Conservation (phyloP, 2,113 vertebrate species). For the Parotia lawesii region DNA sequence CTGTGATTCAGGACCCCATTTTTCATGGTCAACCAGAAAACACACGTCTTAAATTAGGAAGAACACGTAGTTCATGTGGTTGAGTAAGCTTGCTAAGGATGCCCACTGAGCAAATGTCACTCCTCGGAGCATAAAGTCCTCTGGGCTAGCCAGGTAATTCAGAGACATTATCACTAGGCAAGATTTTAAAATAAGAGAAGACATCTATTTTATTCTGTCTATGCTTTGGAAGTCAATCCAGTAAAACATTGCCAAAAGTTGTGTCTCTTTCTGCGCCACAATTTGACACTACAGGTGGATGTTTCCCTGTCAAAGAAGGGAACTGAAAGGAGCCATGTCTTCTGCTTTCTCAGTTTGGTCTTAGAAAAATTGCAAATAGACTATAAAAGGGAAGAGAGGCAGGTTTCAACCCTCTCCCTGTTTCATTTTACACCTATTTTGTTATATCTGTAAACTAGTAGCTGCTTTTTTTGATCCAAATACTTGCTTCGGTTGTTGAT, state of each 20-base stretch:
- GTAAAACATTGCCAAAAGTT: neutral
- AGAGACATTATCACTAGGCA: neutral
- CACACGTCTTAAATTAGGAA: neutral
- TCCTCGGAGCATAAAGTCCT: neutral
- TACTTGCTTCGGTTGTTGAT: neutral
- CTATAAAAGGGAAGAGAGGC: neutral
- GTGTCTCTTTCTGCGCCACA: neutral
- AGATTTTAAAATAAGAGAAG: neutral
- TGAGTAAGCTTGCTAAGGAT: neutral
- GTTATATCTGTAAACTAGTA: neutral
- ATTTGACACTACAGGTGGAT: neutral
- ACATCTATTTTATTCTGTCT: neutral
- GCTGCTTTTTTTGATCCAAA: neutral
- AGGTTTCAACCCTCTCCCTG: neutral
- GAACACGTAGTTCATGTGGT: accelerated
- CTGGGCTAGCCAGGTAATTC: neutral
- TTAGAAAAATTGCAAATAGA: neutral
- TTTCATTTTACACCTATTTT: neutral
- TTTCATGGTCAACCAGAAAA: neutral
- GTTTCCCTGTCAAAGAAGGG: neutral
- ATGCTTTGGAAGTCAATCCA: neutral
- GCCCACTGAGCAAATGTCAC: neutral
- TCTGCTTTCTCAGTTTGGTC: neutral
- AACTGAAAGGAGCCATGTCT: neutral
- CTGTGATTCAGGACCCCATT: neutral